Percentiles rank a stretch among this genome's conserved stretches.
Evolutionary conservation across 1,140 invertebrate genomes (phyloP).

Genomic region (Neotoxoptera formosana): DNA sequence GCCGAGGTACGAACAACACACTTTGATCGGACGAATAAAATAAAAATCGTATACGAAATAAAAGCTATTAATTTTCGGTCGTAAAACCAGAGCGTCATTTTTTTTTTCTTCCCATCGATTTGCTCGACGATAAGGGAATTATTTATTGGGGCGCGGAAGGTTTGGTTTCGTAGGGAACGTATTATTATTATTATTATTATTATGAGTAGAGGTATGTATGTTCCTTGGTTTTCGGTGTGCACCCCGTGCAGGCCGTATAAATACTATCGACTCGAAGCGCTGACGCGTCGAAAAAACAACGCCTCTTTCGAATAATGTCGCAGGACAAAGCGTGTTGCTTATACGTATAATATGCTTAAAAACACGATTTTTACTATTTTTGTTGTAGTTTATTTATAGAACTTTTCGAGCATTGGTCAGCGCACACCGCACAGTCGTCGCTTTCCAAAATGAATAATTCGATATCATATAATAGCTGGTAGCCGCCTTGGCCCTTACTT

Average conservation of each 20-base stretch:
- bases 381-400: background rate
- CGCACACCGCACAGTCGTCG: background rate
- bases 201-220: background rate
- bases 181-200: background rate
- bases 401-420: background rate
- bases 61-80: background rate
- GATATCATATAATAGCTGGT: background rate
- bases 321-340: no score
- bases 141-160: constrained; percentile 4
- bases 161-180: background rate
- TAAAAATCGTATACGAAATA: background rate
- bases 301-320: background rate
- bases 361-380: background rate
- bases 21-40: background rate
- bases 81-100: background rate
- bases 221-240: background rate
- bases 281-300: background rate
- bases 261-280: background rate
- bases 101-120: background rate
- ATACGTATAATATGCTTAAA: no score
- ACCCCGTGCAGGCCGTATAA: background rate
- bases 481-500: no score
- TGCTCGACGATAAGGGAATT: background rate
- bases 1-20: background rate
- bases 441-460: background rate